phyloP scores from a whole-genome alignment of 2,113 vertebrate species.

The Tetrao urogallus region DNA sequence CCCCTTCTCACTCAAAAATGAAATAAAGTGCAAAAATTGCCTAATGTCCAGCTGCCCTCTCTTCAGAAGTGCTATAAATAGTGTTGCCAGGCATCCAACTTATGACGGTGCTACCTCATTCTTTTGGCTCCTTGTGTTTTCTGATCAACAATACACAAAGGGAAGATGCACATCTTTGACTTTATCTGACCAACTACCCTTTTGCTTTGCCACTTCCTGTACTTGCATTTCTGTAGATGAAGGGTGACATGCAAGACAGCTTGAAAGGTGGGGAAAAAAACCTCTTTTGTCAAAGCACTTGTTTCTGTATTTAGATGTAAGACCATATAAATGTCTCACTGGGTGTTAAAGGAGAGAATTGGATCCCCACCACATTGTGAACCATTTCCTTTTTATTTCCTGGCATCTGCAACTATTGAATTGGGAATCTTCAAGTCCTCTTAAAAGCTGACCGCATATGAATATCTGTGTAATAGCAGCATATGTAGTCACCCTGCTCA shows the following conservation, averaged over 20 bases:
- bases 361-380: fast-evolving
- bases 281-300: background rate
- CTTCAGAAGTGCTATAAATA: background rate
- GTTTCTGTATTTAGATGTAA: background rate
- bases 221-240: background rate
- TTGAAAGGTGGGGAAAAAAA: background rate
- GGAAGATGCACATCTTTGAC: background rate
- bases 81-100: background rate
- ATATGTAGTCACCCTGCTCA: background rate
- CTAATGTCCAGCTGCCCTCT: background rate
- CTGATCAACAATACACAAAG: background rate
- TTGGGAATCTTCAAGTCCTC: background rate
- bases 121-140: background rate
- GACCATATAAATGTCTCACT: background rate
- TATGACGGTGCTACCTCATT: background rate
- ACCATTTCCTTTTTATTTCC: background rate
- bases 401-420: background rate
- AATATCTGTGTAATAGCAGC: background rate
- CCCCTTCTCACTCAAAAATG: background rate
- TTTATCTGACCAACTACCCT: background rate
- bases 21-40: background rate
- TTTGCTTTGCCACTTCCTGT: background rate
- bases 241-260: background rate
- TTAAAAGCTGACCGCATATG: background rate
- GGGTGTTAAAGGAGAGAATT: background rate